Conservation (phyloP, 1,140 invertebrate genomes). For the Planococcus citri region DNA sequence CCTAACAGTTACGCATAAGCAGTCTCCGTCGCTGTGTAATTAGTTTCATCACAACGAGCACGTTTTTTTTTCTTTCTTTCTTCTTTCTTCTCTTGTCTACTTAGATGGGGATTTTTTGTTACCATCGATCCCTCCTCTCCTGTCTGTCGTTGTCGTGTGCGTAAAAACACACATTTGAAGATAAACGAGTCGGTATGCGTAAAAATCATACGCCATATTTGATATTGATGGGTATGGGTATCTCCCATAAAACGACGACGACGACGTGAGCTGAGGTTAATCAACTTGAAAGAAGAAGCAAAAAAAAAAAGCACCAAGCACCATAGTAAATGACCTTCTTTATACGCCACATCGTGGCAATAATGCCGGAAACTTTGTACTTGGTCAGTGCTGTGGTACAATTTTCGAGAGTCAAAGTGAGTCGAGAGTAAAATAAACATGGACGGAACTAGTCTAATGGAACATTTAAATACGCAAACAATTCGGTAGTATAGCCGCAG, state of each 20-base stretch:
- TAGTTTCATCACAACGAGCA: background rate
- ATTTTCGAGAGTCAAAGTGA: background rate
- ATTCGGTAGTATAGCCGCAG: background rate
- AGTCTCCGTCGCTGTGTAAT: background rate
- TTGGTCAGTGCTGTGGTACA: background rate
- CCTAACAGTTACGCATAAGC: conserved; percentile 6
- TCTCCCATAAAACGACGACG: no score
- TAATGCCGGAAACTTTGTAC: background rate
- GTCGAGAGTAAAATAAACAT: background rate
- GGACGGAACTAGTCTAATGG: background rate
- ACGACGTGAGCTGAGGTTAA: background rate
- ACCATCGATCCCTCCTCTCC: background rate
- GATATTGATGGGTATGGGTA: background rate
- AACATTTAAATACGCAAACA: background rate
- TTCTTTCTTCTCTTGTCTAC: no score
- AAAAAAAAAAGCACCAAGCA: no score
- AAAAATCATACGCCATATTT: background rate
- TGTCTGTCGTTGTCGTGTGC: no score
- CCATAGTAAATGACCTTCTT: no score
- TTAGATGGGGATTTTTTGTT: no score
- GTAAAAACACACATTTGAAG: no score
- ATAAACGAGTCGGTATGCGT: background rate
- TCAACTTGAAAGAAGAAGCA: conserved; percentile 7
- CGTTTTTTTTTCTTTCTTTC: background rate
- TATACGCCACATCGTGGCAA: background rate